phyloP scores from a whole-genome alignment of 2,797 vertebrate species.

The Myotis daubentonii region DNA sequence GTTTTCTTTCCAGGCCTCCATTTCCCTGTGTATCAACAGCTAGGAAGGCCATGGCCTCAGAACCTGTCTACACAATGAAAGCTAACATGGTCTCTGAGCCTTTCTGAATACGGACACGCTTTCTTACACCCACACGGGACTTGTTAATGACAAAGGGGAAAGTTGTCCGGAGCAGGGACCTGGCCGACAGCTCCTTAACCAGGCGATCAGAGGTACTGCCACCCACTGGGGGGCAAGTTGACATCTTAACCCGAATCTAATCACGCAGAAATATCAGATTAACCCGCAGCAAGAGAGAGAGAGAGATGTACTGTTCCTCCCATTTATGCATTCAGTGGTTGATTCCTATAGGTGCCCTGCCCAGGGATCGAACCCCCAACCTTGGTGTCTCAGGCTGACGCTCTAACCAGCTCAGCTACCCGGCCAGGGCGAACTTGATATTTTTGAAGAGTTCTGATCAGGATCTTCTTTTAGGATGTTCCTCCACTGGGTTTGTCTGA shows the following conservation, averaged over 20 bases:
- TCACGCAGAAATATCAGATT: not conserved
- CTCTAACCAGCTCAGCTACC: not conserved
- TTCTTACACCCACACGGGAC: not conserved
- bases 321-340: not conserved
- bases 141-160: not conserved
- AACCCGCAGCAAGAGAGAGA: not conserved
- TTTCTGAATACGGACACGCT: not conserved
- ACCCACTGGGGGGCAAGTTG: too few relatives aligned
- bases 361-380: not conserved
- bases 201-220: too few relatives aligned
- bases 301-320: not conserved
- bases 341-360: not conserved
- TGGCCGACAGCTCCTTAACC: not conserved
- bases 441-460: too few relatives aligned
- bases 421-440: not conserved
- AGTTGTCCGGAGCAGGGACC: not conserved
- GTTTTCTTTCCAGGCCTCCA: not conserved
- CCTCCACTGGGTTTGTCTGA: not conserved
- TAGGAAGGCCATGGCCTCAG: too few relatives aligned
- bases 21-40: not conserved
- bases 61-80: too few relatives aligned
- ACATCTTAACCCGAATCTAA: accelerated
- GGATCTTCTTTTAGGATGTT: too few relatives aligned
- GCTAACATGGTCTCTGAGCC: not conserved
- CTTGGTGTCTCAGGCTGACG: not conserved